Percentiles rank a stretch among this genome's conserved stretches.
phyloP scores from a whole-genome alignment of 2,113 vertebrate genomes.

The Mugil cephalus region DNA sequence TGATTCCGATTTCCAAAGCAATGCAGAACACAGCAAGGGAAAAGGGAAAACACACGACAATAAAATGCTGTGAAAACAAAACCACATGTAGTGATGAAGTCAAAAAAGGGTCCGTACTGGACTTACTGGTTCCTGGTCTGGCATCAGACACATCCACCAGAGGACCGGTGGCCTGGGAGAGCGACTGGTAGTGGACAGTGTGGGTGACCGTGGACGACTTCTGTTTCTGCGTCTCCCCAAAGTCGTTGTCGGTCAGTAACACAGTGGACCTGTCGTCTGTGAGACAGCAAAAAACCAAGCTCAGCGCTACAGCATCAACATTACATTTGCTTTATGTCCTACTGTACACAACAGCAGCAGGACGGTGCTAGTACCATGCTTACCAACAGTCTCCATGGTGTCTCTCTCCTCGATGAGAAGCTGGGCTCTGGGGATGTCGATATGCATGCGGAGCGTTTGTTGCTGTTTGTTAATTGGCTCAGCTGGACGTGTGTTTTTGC shows the following conservation, averaged over 20 bases:
- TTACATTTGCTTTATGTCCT: background rate
- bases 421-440: conserved; percentile 97
- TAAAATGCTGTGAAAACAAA: conserved; percentile 3
- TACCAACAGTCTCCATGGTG: conserved; percentile 98
- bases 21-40: background rate
- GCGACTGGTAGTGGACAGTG: conserved; percentile 97
- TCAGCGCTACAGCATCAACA: background rate
- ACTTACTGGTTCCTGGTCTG: conserved; percentile 97
- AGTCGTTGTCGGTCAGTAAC: conserved; percentile 95
- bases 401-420: conserved; percentile 98
- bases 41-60: background rate
- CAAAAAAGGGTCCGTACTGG: conserved; percentile 75
- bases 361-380: conserved; percentile 24
- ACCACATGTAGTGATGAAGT: conserved; percentile 15
- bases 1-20: background rate
- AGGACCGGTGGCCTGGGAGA: conserved; percentile 96
- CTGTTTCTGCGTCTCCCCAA: conserved; percentile 96
- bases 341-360: background rate
- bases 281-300: conserved; percentile 1
- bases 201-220: conserved; percentile 98
- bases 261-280: conserved; percentile 97
- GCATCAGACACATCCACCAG: conserved; percentile 97
- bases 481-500: conserved; percentile 97
- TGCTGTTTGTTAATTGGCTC: conserved; percentile 97
- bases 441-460: conserved; percentile 98